Evolutionary conservation across 2,888 invertebrate species (phyloP).

Genomic region (Neuroscelio doddi): DNA sequence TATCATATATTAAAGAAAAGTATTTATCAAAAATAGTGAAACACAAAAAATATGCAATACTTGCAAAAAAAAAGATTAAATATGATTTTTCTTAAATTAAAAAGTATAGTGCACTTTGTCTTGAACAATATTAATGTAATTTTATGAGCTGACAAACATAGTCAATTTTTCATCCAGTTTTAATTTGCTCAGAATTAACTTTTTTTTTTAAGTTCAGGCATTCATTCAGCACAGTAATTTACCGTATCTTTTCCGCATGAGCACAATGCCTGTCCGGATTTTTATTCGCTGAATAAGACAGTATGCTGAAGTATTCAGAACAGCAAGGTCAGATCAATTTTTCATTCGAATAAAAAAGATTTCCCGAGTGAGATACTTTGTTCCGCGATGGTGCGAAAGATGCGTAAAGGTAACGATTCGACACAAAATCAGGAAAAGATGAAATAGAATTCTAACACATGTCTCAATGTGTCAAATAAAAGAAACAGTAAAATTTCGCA

Average conservation of each 20-base stretch:
- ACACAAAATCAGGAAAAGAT: too few relatives aligned
- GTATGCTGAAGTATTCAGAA: slow-evolving; percentile 28
- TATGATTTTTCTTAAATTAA: too few relatives aligned
- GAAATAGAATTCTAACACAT: too few relatives aligned
- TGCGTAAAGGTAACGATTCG: slow-evolving; percentile 8
- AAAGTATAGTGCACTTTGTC: too few relatives aligned
- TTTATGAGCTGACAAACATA: too few relatives aligned
- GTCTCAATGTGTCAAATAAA: too few relatives aligned
- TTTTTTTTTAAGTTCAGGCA: background rate
- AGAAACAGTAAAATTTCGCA: too few relatives aligned
- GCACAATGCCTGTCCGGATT: slow-evolving; percentile 24
- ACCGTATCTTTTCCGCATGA: slow-evolving; percentile 9
- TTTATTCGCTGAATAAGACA: slow-evolving; percentile 24
- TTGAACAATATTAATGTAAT: too few relatives aligned
- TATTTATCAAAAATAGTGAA: too few relatives aligned
- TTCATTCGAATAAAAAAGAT: slow-evolving; percentile 17
- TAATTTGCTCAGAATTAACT: slow-evolving; percentile 2
- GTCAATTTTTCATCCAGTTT: background rate
- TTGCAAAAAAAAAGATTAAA: too few relatives aligned
- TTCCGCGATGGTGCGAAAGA: slow-evolving; percentile 1
- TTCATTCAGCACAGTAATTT: slow-evolving; percentile 10
- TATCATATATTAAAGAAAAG: too few relatives aligned
- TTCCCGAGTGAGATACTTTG: slow-evolving; percentile 9
- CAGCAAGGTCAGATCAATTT: slow-evolving; percentile 27
- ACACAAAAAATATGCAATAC: too few relatives aligned